Evolutionary conservation across 2,113 vertebrate genomes (phyloP), one percentile per base, ranked within the genome.

Genomic region (Dicrurus megarhynchus): DNA sequence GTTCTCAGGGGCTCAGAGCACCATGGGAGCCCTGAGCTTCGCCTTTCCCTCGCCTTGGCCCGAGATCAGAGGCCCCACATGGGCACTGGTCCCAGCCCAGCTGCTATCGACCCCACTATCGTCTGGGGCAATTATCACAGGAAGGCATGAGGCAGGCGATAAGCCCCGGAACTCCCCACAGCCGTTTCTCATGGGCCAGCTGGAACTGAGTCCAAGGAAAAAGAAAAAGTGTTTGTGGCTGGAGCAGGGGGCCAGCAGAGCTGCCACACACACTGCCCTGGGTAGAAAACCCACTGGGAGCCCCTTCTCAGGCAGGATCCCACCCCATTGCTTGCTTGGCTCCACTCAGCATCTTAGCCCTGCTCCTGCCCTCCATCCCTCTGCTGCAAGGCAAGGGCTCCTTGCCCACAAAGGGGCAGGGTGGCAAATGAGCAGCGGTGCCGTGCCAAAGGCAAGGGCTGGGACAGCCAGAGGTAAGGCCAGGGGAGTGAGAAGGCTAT

Each of bases 281-380:
- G 5, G 3, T 4, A 35, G 44, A 47, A 92, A 89, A 76, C 18
- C 33, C 76, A 26, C 39, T 5, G 28, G 33, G 42, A 81, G 37
- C 33, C 39, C 1, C 0, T 39, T 46, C 69, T 69, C 37, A 3
- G 60, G 76, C 67, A 83, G 4, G 1, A 82, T 46, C 52, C n/a
- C 30, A 68, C 20, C 9, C 80, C 39, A 71, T 1, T 0, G 0
- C 32, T 64, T 28, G 77, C 81, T 67, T 0, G 0, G 73, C 77
- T 67, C 82, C n/a, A 3, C 52, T 30, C 50, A 84, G 57, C 52
- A 50, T 21, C 76, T 27, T 69, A 88, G 76, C 67, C 53, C 52
- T 30, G 49, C 52, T 85, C 55, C 68, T 47, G 35, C 71, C 27
- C 64, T 84, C 74, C 78, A 28, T 46, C 56, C 55, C 56, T 59